Evolutionary conservation across 2,797 vertebrate species (phyloP).

Genomic region (Melanotaenia pygmaea): DNA sequence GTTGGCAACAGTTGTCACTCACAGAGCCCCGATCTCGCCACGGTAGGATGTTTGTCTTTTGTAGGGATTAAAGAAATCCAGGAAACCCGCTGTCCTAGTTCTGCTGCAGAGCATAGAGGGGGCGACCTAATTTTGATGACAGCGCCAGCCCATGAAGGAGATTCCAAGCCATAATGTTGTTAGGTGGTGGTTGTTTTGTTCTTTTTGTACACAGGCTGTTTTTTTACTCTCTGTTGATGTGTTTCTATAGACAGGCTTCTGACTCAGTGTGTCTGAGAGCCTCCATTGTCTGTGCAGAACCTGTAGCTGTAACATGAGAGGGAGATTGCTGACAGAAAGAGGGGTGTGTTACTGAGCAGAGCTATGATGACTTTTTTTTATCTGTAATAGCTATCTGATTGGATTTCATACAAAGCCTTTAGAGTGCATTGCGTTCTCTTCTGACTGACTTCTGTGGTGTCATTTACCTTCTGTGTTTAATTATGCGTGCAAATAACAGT

Average conservation of each 20-base stretch:
- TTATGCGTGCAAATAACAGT: slow-evolving; percentile 39
- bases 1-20: slow-evolving; percentile 65
- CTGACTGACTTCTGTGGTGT: not conserved
- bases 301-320: slow-evolving; percentile 67
- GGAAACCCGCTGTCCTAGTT: slow-evolving; percentile 77
- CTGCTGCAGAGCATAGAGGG: slow-evolving; percentile 44
- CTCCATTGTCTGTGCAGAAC: slow-evolving; percentile 61
- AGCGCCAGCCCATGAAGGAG: slow-evolving; percentile 60
- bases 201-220: slow-evolving; percentile 30
- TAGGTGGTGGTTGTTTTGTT: slow-evolving; percentile 51
- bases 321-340: slow-evolving; percentile 32
- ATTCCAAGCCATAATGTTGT: slow-evolving; percentile 63
- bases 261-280: slow-evolving; percentile 53
- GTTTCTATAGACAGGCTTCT: slow-evolving; percentile 41
- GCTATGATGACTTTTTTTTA: slow-evolving; percentile 22
- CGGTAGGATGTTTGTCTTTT: slow-evolving; percentile 77
- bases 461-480: slow-evolving; percentile 8
- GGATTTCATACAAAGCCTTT: slow-evolving; percentile 29
- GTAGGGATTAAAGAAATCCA: slow-evolving; percentile 76
- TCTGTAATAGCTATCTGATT: slow-evolving; percentile 25
- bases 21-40: slow-evolving; percentile 52
- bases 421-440: not conserved
- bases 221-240: slow-evolving; percentile 39
- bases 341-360: slow-evolving; percentile 27
- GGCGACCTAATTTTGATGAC: slow-evolving; percentile 71